Conservation (phyloP, 2,113 vertebrate genomes). For the Tachysurus fulvidraco region DNA sequence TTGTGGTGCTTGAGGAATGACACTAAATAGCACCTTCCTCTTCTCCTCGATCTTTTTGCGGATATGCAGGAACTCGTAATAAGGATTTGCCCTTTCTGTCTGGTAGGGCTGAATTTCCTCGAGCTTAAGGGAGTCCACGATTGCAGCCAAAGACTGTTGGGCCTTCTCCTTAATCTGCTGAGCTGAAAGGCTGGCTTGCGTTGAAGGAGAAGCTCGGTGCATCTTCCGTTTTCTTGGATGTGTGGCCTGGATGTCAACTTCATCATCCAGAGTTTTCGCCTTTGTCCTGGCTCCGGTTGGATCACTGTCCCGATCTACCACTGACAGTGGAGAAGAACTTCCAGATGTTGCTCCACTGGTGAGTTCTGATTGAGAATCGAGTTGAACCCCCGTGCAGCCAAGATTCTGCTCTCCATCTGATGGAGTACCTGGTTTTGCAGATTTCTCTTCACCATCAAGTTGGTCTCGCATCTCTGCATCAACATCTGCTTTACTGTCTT, state of each 20-base stretch:
- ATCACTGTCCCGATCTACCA: constrained; percentile 83
- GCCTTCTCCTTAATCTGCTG: constrained; percentile 87
- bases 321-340: constrained; percentile 69
- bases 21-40: constrained; percentile 92
- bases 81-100: constrained; percentile 95
- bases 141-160: constrained; percentile 90
- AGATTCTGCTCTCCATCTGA: constrained; percentile 60
- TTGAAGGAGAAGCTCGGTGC: constrained; percentile 76
- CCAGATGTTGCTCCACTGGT: constrained; percentile 76
- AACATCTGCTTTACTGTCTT: constrained; percentile 58
- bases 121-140: constrained; percentile 94
- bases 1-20: constrained; percentile 95
- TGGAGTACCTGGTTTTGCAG: constrained; percentile 58
- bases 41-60: constrained; percentile 97
- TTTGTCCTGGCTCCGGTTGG: constrained; percentile 77
- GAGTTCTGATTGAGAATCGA: constrained; percentile 76
- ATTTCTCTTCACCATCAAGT: constrained; percentile 76
- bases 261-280: constrained; percentile 82
- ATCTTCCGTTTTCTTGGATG: constrained; percentile 97
- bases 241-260: constrained; percentile 82
- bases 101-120: constrained; percentile 98
- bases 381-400: constrained; percentile 47
- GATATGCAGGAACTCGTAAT: constrained; percentile 98
- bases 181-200: constrained; percentile 74
- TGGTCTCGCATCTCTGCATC: constrained; percentile 68